Base-by-base conservation (phyloP, 23 tunicate species). In the Pegea sp. region DNA sequence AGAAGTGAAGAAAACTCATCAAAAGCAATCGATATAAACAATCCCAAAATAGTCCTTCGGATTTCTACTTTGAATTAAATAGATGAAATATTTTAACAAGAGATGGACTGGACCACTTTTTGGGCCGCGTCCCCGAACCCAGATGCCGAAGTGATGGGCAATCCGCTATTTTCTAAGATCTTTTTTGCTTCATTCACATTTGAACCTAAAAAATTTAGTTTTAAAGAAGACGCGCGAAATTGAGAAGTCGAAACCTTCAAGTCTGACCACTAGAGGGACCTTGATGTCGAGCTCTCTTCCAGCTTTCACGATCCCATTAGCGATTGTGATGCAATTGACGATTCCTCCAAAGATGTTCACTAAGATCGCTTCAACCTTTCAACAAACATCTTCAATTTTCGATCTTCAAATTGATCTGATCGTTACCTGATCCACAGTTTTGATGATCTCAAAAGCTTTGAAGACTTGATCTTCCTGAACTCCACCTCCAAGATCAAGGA, bases 281-380 rank as follows among this genome's bases (percentile, higher is more conserved):
- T 61, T 77, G 25, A 88, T 62, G 42, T 72, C 52, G 2, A 88
- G 62, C 31, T 75, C 89, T 42, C 54, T 72, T 34, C 70, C 88
- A 4, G 97, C 97, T 76, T 71, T 76, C 5, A 64, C 72, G 49
- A 88, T 69, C 29, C 97, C 97, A 49, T 71, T 70, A 3, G 97
- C 97, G 23, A 88, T 84, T 26, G 62, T 88, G 30, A 68, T 78
- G 38, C 97, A 88, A 49, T 88, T 90, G 31, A 88, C 97, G 29
- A 88, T 88, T 28, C 97, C 97, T n/a, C 86, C 97, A 52, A 88
- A 88, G 13, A 88, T 88, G 31, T 88, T 88, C 42, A 86, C 96
- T 44, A 86, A 54, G 54, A 81, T 81, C 0, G 94, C 75, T 50
- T 81, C 46, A 2, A 81, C 81, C 81, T 81, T 13, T 20, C 13